phyloP scores from a whole-genome alignment of 2,888 invertebrate genomes.

The Chymomyza caudatula region DNA sequence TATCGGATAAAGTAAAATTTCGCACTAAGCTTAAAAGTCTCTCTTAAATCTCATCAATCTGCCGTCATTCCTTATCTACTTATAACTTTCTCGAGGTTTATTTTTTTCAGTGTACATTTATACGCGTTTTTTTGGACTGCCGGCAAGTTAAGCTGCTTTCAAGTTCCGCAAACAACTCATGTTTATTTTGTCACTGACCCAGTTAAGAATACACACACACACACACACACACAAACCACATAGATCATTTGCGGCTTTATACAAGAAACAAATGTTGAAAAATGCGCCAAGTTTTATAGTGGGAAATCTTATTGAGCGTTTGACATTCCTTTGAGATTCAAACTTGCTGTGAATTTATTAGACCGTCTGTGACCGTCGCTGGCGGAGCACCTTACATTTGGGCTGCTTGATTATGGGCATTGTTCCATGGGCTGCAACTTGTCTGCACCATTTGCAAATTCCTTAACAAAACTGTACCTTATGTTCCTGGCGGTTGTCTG shows the following conservation, averaged over 20 bases:
- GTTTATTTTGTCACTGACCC: constrained; percentile 31
- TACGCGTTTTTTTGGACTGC: constrained; percentile 17
- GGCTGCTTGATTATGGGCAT: background rate
- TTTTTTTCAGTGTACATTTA: background rate
- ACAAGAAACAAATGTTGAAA: constrained; percentile 1
- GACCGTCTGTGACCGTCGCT: background rate
- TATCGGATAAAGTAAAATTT: too few relatives aligned
- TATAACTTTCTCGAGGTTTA: too few relatives aligned
- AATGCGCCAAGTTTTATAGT: background rate
- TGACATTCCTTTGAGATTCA: background rate
- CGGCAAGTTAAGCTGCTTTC: constrained; percentile 28
- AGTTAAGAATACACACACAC: constrained; percentile 22
- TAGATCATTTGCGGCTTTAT: background rate
- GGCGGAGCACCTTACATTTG: too few relatives aligned
- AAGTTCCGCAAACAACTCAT: constrained; percentile 21
- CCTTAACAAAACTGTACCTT: background rate
- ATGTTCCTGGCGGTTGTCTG: background rate
- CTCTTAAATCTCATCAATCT: too few relatives aligned
- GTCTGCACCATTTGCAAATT: background rate
- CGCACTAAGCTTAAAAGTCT: too few relatives aligned
- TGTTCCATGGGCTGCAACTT: background rate
- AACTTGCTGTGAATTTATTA: background rate
- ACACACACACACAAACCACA: constrained; percentile 2
- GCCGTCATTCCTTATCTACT: too few relatives aligned
- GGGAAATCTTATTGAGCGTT: background rate